Conservation (phyloP, 1,140 invertebrate genomes). For the Drosophila nikananu region DNA sequence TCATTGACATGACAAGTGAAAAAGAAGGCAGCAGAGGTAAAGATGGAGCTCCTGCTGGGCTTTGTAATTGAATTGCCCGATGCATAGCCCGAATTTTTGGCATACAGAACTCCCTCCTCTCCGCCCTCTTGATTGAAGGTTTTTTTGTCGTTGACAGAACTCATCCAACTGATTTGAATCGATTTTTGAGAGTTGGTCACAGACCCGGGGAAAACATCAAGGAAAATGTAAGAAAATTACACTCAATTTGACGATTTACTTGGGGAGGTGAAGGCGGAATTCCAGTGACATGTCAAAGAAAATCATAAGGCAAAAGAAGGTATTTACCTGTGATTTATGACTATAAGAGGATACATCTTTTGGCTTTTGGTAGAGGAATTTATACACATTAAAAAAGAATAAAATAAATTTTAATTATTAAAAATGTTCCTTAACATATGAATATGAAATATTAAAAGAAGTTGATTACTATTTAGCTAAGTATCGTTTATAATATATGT, state of each 20-base stretch:
- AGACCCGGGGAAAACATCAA: neutral
- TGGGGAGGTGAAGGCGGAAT: neutral
- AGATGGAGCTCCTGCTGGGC: slow-evolving; percentile 52
- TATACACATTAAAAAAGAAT: neutral
- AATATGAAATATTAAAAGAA: no score
- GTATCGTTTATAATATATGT: neutral
- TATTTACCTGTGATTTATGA: neutral
- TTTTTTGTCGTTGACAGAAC: slow-evolving; percentile 63
- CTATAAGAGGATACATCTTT: neutral
- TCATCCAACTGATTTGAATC: slow-evolving; percentile 44
- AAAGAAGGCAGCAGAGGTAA: neutral
- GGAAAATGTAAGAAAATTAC: neutral
- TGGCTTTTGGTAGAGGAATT: neutral
- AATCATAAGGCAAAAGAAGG: neutral
- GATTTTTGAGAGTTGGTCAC: slow-evolving; percentile 37
- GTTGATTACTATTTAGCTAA: neutral
- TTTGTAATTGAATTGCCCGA: slow-evolving; percentile 74
- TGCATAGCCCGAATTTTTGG: slow-evolving; percentile 51
- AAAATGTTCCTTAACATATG: no score
- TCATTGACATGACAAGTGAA: slow-evolving; percentile 66
- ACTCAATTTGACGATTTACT: slow-evolving; percentile 1
- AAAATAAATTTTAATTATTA: neutral
- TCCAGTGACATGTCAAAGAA: neutral
- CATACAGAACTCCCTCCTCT: slow-evolving; percentile 17
- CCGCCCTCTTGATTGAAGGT: slow-evolving; percentile 47